phyloP scores from a whole-genome alignment of 2,797 vertebrate species.

The Kryptopterus vitreolus region DNA sequence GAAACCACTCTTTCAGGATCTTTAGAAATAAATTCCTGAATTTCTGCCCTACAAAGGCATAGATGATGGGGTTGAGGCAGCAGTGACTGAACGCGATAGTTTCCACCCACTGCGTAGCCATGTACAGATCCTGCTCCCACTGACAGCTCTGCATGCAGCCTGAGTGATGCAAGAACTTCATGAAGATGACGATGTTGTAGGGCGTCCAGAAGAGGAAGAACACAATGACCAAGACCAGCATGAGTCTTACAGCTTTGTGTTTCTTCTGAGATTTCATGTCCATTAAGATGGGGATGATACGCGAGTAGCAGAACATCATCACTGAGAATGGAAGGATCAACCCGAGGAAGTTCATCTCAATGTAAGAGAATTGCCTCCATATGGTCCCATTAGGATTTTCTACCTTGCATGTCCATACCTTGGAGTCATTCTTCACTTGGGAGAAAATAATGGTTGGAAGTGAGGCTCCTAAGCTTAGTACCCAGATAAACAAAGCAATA shows the following conservation, averaged over 20 bases:
- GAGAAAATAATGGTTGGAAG: conserved; percentile 70
- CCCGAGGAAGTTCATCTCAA: conserved; percentile 63
- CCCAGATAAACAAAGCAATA: conserved; percentile 70
- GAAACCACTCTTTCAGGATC: conserved; percentile 59
- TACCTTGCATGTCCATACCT: conserved; percentile 39
- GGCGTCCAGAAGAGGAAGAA: conserved; percentile 76
- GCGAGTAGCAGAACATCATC: conserved; percentile 70
- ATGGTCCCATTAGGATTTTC: not conserved
- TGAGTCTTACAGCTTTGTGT: conserved; percentile 67
- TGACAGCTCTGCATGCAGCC: conserved; percentile 7
- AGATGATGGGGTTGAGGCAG: conserved; percentile 76
- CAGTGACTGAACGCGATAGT: conserved; percentile 70
- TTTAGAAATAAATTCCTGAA: conserved; percentile 62
- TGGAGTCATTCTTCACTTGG: conserved; percentile 31
- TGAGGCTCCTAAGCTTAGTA: conserved; percentile 67
- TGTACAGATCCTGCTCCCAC: accelerated
- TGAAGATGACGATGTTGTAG: conserved; percentile 64
- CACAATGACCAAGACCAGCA: conserved; percentile 58
- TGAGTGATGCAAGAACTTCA: conserved; percentile 45
- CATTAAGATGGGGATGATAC: conserved; percentile 66
- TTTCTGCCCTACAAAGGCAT: conserved; percentile 72
- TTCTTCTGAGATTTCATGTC: conserved; percentile 65
- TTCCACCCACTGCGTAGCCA: conserved; percentile 60
- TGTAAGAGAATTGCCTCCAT: conserved; percentile 66
- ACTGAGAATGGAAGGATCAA: conserved; percentile 66